Evolutionary conservation across 2,888 invertebrate species (phyloP).

Genomic region (Malthinus seriepunctatus): DNA sequence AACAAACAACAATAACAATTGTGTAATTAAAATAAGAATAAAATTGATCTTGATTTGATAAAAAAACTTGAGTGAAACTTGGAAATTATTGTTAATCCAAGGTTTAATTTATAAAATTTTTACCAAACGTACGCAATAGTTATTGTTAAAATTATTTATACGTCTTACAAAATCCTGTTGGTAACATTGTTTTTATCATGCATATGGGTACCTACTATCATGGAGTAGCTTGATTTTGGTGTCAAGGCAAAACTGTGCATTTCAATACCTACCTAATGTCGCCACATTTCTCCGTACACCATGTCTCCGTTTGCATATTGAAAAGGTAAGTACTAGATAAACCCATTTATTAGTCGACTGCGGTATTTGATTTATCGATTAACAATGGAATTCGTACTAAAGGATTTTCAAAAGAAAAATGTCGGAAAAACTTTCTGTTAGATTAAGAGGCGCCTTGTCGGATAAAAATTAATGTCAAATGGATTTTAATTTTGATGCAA

Average conservation of each 20-base stretch:
- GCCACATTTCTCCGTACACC: conserved; percentile 32
- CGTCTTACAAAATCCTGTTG: conserved; percentile 21
- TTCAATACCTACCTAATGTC: conserved; percentile 28
- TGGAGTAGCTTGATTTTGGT: conserved; percentile 24
- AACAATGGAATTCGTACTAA: no score
- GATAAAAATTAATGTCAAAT: no score
- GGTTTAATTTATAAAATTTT: conserved; percentile 4
- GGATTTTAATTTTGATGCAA: no score
- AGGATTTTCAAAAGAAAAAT: no score
- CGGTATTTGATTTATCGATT: conserved; percentile 13
- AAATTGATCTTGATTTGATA: no score
- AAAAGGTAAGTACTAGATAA: conserved; percentile 19
- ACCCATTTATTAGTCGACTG: conserved; percentile 19
- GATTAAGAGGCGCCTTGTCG: no score
- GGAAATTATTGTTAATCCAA: not conserved
- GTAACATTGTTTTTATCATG: conserved; percentile 22
- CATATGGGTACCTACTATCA: conserved; percentile 11
- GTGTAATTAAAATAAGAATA: no score
- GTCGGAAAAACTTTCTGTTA: no score
- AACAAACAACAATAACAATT: no score
- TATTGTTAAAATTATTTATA: conserved; percentile 19
- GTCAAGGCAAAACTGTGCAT: conserved; percentile 31
- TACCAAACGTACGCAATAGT: not conserved
- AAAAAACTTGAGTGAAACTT: not conserved
- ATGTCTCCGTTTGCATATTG: conserved; percentile 24